A percentile compares a stretch with the other conserved stretches of the same genome.
Evolutionary conservation across 2,797 vertebrate species (phyloP).

Genomic region (Argyrosomus regius): DNA sequence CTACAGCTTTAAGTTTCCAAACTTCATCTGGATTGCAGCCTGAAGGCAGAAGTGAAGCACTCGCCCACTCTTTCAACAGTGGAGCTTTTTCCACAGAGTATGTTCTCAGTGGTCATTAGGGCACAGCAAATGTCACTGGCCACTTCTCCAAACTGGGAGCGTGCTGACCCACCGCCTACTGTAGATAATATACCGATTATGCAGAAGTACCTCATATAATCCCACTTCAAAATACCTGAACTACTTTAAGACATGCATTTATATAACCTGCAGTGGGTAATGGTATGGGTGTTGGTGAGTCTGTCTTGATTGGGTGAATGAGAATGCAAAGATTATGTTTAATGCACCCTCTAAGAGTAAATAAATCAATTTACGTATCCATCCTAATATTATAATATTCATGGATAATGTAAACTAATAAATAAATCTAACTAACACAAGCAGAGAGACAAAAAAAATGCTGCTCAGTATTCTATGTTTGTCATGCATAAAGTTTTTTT

Average conservation of each 20-base stretch:
- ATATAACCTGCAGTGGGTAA: no score
- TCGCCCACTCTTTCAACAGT: not conserved
- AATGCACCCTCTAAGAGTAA: not conserved
- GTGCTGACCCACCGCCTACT: no score
- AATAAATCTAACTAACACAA: not conserved
- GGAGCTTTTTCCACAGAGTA: no score
- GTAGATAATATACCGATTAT: no score
- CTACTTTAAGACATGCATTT: no score
- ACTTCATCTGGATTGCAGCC: conserved; percentile 24
- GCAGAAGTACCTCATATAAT: no score
- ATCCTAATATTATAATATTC: not conserved
- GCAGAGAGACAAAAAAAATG: not conserved
- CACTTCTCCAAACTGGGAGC: no score
- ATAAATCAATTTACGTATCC: not conserved
- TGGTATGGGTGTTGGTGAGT: not conserved
- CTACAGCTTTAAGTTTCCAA: not conserved
- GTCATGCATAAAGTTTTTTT: not conserved
- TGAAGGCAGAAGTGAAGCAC: not conserved
- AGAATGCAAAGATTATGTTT: not conserved
- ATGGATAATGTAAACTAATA: not conserved
- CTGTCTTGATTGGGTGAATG: not conserved
- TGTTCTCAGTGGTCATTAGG: not conserved
- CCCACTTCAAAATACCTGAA: no score
- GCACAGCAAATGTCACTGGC: not conserved
- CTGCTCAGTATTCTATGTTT: not conserved